A percentile compares a stretch with the other conserved stretches of the same genome.
Conservation (phyloP, 2,888 invertebrate species). For the Halictus ligatus region DNA sequence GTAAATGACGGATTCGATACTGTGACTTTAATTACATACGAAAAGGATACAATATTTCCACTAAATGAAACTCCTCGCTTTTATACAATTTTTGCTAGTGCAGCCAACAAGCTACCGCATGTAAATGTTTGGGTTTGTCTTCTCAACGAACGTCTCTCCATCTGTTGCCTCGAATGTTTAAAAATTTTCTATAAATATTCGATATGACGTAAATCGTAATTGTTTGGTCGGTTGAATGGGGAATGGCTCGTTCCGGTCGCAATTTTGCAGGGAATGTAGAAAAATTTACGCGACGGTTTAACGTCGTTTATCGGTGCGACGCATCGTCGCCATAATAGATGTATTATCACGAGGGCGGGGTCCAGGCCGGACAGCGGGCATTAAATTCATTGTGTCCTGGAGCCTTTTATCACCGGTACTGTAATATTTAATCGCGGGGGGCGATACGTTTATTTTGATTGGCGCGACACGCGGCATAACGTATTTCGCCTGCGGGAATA, state of each 20-base stretch:
- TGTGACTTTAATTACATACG: too few species aligned
- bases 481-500: not conserved
- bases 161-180: not conserved
- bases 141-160: too few species aligned
- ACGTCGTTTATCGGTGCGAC: slow-evolving; percentile 25
- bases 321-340: slow-evolving; percentile 35
- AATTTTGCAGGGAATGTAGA: slow-evolving; percentile 19
- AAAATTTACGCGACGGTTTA: slow-evolving; percentile 38
- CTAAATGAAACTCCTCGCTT: not conserved
- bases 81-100: not conserved
- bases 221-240: slow-evolving; percentile 16
- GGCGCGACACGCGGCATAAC: slow-evolving; percentile 7
- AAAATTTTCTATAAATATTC: not conserved
- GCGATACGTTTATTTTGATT: slow-evolving; percentile 32
- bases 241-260: slow-evolving; percentile 26
- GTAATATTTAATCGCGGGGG: slow-evolving; percentile 37
- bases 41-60: not conserved
- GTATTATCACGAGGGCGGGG: slow-evolving; percentile 38
- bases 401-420: slow-evolving; percentile 13
- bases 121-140: not conserved
- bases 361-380: slow-evolving; percentile 2
- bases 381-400: slow-evolving; percentile 39
- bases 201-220: not conserved
- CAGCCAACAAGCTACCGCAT: not conserved
- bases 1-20: too few species aligned